A percentile compares a stretch with the other conserved stretches of the same genome.
Evolutionary conservation across 2,888 invertebrate genomes (phyloP).

Genomic region (Parthenolecanium corni): DNA sequence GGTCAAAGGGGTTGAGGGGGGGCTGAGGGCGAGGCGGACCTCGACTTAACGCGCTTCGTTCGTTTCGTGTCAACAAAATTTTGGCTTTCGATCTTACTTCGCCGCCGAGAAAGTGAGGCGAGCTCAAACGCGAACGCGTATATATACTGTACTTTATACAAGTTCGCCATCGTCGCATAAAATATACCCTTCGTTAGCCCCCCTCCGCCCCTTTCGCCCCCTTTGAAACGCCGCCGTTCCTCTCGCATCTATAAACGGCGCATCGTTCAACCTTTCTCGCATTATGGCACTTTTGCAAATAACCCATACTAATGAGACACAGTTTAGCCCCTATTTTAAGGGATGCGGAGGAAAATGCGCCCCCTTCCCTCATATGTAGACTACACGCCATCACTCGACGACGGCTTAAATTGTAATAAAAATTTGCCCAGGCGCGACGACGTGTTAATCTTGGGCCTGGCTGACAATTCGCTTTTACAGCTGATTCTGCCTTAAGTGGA

Average conservation of each 20-base stretch:
- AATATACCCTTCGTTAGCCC: too few species aligned
- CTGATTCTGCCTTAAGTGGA: too few species aligned
- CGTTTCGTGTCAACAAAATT: constrained; percentile 21
- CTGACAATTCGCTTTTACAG: too few species aligned
- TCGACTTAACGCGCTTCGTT: too few species aligned
- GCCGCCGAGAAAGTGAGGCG: neutral
- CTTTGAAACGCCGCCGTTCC: too few species aligned
- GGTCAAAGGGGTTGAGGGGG: neutral
- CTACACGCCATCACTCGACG: neutral
- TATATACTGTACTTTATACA: neutral
- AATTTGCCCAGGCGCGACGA: too few species aligned
- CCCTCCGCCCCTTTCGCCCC: too few species aligned
- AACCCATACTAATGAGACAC: neutral
- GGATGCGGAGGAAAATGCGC: neutral
- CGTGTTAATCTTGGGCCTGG: too few species aligned
- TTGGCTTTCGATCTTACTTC: neutral
- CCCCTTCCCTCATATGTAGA: neutral
- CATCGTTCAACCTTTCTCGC: neutral
- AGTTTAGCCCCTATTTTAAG: neutral
- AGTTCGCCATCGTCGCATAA: neutral
- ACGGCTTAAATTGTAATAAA: too few species aligned
- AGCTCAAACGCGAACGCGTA: neutral
- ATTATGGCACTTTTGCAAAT: neutral
- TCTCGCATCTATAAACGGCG: too few species aligned
- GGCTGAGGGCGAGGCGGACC: constrained; percentile 2